Evolutionary conservation across 2,113 vertebrate genomes (phyloP).

Genomic region (Anguilla rostrata): DNA sequence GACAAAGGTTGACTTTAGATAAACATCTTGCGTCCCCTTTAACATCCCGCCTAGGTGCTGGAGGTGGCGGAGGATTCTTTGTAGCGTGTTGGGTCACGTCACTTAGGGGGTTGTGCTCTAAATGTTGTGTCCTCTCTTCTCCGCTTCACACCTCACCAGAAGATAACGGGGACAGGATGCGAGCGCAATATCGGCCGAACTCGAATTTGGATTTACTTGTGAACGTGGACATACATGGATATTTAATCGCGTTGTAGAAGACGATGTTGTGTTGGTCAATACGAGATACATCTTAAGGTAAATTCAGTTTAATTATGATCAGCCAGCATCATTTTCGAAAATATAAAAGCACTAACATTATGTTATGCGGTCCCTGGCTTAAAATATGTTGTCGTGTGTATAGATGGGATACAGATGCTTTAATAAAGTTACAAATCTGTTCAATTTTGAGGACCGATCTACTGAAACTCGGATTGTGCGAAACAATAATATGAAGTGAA

Average conservation of each 20-base stretch:
- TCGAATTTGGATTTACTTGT: neutral
- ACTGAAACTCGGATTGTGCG: neutral
- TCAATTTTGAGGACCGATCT: too few relatives aligned
- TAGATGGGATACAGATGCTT: neutral
- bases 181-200: neutral
- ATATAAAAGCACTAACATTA: neutral
- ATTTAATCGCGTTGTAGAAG: neutral
- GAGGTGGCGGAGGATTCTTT: neutral
- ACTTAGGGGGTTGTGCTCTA: slow-evolving; percentile 1
- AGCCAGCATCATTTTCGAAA: neutral
- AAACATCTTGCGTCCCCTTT: neutral
- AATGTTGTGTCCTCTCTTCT: neutral
- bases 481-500: neutral
- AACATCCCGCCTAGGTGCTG: neutral
- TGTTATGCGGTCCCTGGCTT: neutral
- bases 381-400: neutral
- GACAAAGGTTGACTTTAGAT: neutral
- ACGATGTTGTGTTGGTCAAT: neutral
- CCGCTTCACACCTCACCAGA: neutral
- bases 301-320: neutral
- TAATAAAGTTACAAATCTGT: neutral
- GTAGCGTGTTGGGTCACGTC: neutral
- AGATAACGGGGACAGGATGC: neutral
- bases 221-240: neutral
- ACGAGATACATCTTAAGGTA: neutral